Conservation (phyloP, 2,888 invertebrate species). For the Exephanes ischioxanthus region DNA sequence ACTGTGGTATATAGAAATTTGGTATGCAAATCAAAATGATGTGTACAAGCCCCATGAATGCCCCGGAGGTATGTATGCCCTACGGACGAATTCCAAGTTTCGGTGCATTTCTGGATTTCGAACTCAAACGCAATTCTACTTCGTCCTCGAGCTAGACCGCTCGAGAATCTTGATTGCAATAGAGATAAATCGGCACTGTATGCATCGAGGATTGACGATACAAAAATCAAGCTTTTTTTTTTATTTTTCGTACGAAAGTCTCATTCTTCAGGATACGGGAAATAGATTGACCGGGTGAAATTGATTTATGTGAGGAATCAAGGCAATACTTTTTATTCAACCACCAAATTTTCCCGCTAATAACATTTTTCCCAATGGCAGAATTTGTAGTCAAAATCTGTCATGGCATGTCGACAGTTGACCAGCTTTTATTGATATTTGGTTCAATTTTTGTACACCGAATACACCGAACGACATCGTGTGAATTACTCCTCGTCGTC, state of each 20-base stretch:
- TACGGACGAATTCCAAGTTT: background rate
- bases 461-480: background rate
- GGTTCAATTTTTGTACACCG: background rate
- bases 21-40: background rate
- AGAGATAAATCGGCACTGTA: background rate
- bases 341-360: too few relatives aligned
- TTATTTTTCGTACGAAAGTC: too few relatives aligned
- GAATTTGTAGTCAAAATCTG: background rate
- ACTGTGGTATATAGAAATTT: background rate
- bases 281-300: too few relatives aligned
- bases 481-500: background rate
- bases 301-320: background rate
- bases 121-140: background rate
- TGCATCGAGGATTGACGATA: background rate
- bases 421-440: background rate
- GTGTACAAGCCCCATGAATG: background rate
- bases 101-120: background rate
- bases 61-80: background rate
- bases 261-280: too few relatives aligned
- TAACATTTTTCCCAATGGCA: background rate
- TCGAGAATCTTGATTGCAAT: background rate
- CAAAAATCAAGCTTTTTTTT: background rate
- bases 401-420: background rate
- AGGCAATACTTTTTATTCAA: background rate
- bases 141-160: background rate